These are phyloP conservation scores for Enteromius radiatus DNA, from an alignment of 2,797 vertebrate genomes.

Conservation along the genomic window DNA sequence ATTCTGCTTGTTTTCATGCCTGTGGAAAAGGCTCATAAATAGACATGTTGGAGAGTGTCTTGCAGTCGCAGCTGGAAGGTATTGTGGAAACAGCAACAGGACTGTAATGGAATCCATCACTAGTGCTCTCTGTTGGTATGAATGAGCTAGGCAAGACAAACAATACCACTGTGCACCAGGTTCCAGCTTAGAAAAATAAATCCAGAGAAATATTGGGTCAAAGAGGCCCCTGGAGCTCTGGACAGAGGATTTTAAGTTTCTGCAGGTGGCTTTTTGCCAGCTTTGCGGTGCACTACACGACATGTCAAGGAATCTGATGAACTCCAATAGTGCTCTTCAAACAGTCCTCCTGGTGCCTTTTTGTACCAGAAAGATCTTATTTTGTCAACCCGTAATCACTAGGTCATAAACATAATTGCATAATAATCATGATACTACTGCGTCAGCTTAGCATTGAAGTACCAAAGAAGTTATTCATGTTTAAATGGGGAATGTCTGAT, in stretches of 20 bases:
- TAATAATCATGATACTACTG: not conserved
- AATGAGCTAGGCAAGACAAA: conserved; percentile 58
- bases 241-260: conserved; percentile 46
- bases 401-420: not conserved
- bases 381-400: conserved; percentile 4
- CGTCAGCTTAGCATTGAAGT: not conserved
- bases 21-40: conserved; percentile 58
- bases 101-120: conserved; percentile 59
- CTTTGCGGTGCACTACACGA: conserved; percentile 29
- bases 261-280: conserved; percentile 33
- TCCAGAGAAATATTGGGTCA: conserved; percentile 61
- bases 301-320: conserved; percentile 35
- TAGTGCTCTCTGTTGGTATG: conserved; percentile 37
- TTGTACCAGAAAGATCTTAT: not conserved
- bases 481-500: not conserved
- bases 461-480: not conserved
- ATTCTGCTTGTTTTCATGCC: conserved; percentile 52
- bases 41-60: conserved; percentile 50
- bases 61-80: conserved; percentile 57
- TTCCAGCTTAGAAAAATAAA: conserved; percentile 60
- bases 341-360: not conserved
- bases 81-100: conserved; percentile 55
- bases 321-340: conserved; percentile 16
- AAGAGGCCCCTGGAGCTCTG: conserved; percentile 52
- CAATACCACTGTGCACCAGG: conserved; percentile 59